Evolutionary conservation across 2,888 invertebrate species (phyloP).

Genomic region (Macaria notata): DNA sequence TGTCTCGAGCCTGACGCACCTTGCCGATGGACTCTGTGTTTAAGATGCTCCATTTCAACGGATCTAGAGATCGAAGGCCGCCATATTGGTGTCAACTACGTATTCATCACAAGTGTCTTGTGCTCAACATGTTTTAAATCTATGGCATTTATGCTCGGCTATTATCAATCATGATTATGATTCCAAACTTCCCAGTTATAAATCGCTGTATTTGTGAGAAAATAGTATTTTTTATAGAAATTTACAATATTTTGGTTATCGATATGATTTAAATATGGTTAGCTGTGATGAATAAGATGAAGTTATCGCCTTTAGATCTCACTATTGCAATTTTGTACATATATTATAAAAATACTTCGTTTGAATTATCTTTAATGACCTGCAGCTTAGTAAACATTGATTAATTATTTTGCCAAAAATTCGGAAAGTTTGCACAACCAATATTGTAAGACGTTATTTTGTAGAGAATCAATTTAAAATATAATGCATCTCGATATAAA

Average conservation of each 20-base stretch:
- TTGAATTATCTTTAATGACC: constrained; percentile 25
- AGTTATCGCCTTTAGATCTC: constrained; percentile 64
- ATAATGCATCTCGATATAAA: not conserved
- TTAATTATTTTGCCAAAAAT: constrained; percentile 4
- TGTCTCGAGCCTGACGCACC: constrained; percentile 65
- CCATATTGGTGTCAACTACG: constrained; percentile 73
- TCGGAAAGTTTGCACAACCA: not conserved
- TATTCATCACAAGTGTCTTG: constrained; percentile 59
- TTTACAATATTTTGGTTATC: constrained; percentile 16
- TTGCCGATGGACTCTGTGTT: constrained; percentile 63
- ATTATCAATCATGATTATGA: too few species aligned
- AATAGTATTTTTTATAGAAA: constrained; percentile 18
- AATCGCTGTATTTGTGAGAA: constrained; percentile 5
- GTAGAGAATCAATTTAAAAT: not conserved
- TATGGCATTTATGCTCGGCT: too few species aligned
- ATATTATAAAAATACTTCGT: constrained; percentile 71
- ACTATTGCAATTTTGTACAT: constrained; percentile 73
- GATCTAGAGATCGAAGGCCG: constrained; percentile 67
- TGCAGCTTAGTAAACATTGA: constrained; percentile 3
- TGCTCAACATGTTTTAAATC: constrained; percentile 12
- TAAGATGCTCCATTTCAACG: constrained; percentile 66
- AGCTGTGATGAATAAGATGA: constrained; percentile 62
- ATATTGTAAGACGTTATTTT: not conserved
- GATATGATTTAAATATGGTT: constrained; percentile 11
- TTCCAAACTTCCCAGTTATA: too few species aligned